Evolutionary conservation across 2,797 vertebrate genomes (phyloP), one percentile per base, ranked within the genome.

Genomic region (Clamator glandarius): DNA sequence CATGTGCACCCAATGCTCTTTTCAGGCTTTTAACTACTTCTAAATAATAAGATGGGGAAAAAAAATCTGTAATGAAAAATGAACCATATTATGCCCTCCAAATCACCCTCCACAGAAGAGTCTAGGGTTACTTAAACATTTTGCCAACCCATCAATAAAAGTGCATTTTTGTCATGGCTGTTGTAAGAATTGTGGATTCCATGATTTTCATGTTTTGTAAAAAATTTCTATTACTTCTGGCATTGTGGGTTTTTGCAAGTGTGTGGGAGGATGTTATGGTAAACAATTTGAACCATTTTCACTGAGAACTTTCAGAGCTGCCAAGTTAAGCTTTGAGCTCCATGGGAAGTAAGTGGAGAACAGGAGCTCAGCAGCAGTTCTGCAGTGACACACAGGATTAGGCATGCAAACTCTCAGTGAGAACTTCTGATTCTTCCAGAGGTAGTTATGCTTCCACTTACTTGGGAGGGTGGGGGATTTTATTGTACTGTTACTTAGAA

Each of bases 281-380:
- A 96, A 96, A 90, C 44, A 91, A 52, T 91, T 76, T 59, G 73
- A 96, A 76, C 51, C 58, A 35, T 89, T 94, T 86, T 72, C 83
- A 80, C 44, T 82, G 82, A 96, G 94, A 96, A 91, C 55, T 87
- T 77, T 90, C 10, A 18, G n/a, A 79, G 68, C 63, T 94, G 94
- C 94, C 90, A 96, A 87, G 51, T 92, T 92, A 85, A 92, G 87
- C 64, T 84, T 73, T 95, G 62, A 92, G 89, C 89, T 95, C 80
- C 81, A 82, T 92, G 86, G 86, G 94, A 96, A 94, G 91, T 48
- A 67, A 91, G 73, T 51, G 69, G 29, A 90, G 84, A 95, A 78
- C 61, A 88, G 89, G 67, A 86, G 93, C 84, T 83, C 76, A 93
- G 78, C 89, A 90, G 89, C 68, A 88, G 83, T 92, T 96, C 55